phyloP scores from a whole-genome alignment of 2,797 vertebrate genomes.

The Tamandua tetradactyla region DNA sequence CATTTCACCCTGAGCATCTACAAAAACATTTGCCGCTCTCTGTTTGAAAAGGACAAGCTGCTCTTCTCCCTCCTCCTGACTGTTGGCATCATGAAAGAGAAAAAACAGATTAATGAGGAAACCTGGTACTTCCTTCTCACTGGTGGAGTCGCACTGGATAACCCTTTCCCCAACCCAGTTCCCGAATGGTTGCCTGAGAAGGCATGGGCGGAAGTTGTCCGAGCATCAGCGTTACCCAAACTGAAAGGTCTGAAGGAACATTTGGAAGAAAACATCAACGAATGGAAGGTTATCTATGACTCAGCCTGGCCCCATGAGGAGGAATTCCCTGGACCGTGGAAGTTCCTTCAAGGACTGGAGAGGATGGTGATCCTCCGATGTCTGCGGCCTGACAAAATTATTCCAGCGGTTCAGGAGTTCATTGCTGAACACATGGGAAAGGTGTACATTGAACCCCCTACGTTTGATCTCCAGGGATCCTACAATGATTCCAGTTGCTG shows the following conservation, averaged over 20 bases:
- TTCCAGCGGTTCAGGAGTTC: slow-evolving; percentile 91
- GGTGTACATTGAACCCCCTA: slow-evolving; percentile 91
- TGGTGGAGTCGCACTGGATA: slow-evolving; percentile 93
- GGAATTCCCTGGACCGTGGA: slow-evolving; percentile 89
- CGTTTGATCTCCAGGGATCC: slow-evolving; percentile 94
- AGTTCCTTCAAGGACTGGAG: slow-evolving; percentile 85
- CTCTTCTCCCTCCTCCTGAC: slow-evolving; percentile 95
- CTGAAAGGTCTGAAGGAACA: slow-evolving; percentile 89
- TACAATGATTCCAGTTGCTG: slow-evolving; percentile 94
- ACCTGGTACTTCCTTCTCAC: slow-evolving; percentile 94
- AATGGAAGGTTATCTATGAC: slow-evolving; percentile 94
- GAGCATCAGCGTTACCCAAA: slow-evolving; percentile 88
- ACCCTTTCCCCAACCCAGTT: slow-evolving; percentile 92
- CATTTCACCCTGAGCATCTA: slow-evolving; percentile 95
- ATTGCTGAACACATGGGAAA: slow-evolving; percentile 91
- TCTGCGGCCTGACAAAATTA: slow-evolving; percentile 93
- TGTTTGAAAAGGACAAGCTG: slow-evolving; percentile 97
- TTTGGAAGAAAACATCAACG: slow-evolving; percentile 79
- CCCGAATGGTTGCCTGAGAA: slow-evolving; percentile 94
- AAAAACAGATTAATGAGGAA: slow-evolving; percentile 86
- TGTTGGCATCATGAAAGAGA: slow-evolving; percentile 92
- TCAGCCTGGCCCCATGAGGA: slow-evolving; percentile 90
- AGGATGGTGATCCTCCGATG: slow-evolving; percentile 92
- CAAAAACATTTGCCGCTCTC: slow-evolving; percentile 94
- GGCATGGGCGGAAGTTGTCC: slow-evolving; percentile 93